Evolutionary conservation across 1,140 invertebrate species (phyloP).

Genomic region (Platyura marginata): DNA sequence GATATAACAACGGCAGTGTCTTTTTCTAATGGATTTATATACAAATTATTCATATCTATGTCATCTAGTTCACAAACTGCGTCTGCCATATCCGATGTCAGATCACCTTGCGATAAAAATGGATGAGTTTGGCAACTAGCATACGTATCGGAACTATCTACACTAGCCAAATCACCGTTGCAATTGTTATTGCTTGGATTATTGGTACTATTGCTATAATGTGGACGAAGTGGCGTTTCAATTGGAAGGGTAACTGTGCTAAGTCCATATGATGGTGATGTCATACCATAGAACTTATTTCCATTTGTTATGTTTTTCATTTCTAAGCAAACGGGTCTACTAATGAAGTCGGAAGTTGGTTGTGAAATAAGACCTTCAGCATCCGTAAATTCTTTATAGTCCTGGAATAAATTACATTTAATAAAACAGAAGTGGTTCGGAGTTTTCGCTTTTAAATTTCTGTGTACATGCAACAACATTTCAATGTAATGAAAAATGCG

Average conservation of each 20-base stretch:
- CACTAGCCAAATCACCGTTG: conserved; percentile 46
- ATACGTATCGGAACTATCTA: conserved; percentile 81
- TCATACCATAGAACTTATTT: neutral
- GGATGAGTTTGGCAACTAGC: conserved; percentile 91
- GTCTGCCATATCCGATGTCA: conserved; percentile 45
- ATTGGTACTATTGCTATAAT: conserved; percentile 10
- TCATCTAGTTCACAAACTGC: conserved; percentile 23
- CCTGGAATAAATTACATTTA: conserved; percentile 26
- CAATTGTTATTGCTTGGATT: conserved; percentile 17
- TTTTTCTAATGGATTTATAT: conserved; percentile 76
- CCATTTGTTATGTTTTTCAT: conserved; percentile 28
- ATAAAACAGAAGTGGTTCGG: neutral
- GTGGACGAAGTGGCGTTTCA: conserved; percentile 15
- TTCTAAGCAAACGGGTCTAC: conserved; percentile 60
- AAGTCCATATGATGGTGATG: conserved; percentile 3
- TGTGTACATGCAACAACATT: too few relatives aligned
- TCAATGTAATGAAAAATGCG: too few relatives aligned
- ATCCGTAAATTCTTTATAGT: conserved; percentile 74
- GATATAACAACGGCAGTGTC: conserved; percentile 16
- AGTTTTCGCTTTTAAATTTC: too few relatives aligned
- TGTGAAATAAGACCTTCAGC: conserved; percentile 70
- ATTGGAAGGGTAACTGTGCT: conserved; percentile 20
- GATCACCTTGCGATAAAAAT: conserved; percentile 67
- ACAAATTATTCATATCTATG: conserved; percentile 57
- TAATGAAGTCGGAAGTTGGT: conserved; percentile 53